phyloP scores from a whole-genome alignment of 53 echinoderm and acorn worm genomes.

The Holothuria scabra region DNA sequence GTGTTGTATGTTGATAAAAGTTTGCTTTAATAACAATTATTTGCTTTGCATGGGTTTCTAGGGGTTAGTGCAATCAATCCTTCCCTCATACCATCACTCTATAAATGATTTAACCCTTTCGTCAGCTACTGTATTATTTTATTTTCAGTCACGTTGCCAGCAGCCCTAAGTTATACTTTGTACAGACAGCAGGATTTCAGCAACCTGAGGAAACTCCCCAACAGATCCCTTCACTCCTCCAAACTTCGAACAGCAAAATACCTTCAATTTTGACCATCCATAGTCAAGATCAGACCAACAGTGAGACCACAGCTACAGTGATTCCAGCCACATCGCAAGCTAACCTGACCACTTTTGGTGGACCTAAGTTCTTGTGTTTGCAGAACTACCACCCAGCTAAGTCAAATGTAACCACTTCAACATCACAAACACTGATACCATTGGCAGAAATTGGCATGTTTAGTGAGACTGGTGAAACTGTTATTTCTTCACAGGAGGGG shows the following conservation, averaged over 20 bases:
- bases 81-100: no score
- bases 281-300: background rate
- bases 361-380: conserved; percentile 14
- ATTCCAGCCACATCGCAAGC: background rate
- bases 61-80: no score
- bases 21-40: no score
- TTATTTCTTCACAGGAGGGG: background rate
- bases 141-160: background rate
- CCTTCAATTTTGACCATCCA: conserved; percentile 3
- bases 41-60: no score
- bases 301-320: background rate
- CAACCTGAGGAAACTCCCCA: conserved; percentile 7
- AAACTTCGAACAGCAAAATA: background rate
- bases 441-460: conserved; percentile 12
- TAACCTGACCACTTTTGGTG: conserved; percentile 11
- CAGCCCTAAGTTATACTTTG: conserved; percentile 2
- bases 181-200: conserved; percentile 9
- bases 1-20: no score
- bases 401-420: background rate
- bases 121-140: background rate
- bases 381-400: conserved; percentile 18
- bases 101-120: no score
- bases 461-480: background rate
- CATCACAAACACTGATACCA: conserved; percentile 20
- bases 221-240: conserved; percentile 4